Evolutionary conservation across 2,113 vertebrate genomes (phyloP).

Genomic region (Martes martes): DNA sequence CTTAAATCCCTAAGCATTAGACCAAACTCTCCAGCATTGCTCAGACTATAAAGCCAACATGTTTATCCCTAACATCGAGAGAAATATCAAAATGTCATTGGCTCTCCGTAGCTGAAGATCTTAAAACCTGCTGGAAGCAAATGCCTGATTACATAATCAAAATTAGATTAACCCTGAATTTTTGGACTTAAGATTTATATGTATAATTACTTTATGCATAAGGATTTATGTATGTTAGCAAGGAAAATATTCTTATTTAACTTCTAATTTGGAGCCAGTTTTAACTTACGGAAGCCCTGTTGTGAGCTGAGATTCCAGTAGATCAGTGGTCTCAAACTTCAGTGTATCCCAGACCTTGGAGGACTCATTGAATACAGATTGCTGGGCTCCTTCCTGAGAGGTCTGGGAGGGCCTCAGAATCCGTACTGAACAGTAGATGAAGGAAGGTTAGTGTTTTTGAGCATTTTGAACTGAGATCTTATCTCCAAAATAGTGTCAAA

Average conservation of each 20-base stretch:
- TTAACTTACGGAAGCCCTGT: neutral
- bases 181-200: neutral
- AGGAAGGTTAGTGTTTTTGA: neutral
- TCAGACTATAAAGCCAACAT: slow-evolving; percentile 68
- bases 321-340: neutral
- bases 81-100: slow-evolving; percentile 62
- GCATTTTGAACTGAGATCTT: slow-evolving; percentile 13
- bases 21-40: slow-evolving; percentile 67
- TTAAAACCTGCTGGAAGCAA: slow-evolving; percentile 29
- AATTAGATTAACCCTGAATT: slow-evolving; percentile 25
- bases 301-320: neutral
- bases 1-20: slow-evolving; percentile 77
- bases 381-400: neutral
- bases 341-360: neutral
- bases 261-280: neutral
- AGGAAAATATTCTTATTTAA: slow-evolving; percentile 56
- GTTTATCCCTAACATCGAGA: slow-evolving; percentile 66
- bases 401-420: neutral
- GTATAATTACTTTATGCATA: neutral
- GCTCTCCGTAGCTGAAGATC: neutral
- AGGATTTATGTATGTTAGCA: neutral
- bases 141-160: slow-evolving; percentile 4
- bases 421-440: neutral
- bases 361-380: neutral
- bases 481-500: slow-evolving; percentile 5